Evolutionary conservation across 2,888 invertebrate genomes (phyloP).

Genomic region (Heliconius aoede): DNA sequence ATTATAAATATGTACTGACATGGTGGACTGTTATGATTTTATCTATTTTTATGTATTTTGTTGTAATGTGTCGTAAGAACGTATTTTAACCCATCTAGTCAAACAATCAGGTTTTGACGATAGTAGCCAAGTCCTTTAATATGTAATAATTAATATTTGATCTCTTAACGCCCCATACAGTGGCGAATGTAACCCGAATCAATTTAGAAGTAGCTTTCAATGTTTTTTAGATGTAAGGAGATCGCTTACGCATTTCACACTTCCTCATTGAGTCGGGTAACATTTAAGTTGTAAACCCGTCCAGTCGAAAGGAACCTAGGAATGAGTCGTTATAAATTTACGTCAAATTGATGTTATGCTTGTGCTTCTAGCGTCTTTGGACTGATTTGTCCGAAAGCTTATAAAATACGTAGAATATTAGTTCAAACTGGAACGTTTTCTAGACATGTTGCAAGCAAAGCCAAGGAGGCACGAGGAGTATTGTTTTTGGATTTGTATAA

Average conservation of each 20-base stretch:
- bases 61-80: slow-evolving; percentile 46
- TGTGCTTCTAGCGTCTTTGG: slow-evolving; percentile 56
- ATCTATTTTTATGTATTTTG: slow-evolving; percentile 45
- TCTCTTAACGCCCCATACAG: slow-evolving; percentile 45
- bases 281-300: slow-evolving; percentile 61
- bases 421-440: slow-evolving; percentile 35
- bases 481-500: not conserved
- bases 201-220: slow-evolving; percentile 63
- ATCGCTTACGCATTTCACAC: slow-evolving; percentile 56
- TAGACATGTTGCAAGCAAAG: not conserved
- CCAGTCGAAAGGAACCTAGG: slow-evolving; percentile 62
- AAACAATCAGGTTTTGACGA: slow-evolving; percentile 49
- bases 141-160: slow-evolving; percentile 38
- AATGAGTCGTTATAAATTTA: slow-evolving; percentile 42
- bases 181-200: slow-evolving; percentile 55
- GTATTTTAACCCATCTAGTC: slow-evolving; percentile 48
- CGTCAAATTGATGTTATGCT: slow-evolving; percentile 26
- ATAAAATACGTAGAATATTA: slow-evolving; percentile 23
- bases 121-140: slow-evolving; percentile 45
- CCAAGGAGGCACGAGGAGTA: not conserved
- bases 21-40: slow-evolving; percentile 50
- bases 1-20: slow-evolving; percentile 53
- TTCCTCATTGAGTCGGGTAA: slow-evolving; percentile 61
- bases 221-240: slow-evolving; percentile 59
- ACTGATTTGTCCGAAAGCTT: slow-evolving; percentile 36